Base-by-base conservation (phyloP, 2,113 vertebrate species). In the Vulpes lagopus region DNA sequence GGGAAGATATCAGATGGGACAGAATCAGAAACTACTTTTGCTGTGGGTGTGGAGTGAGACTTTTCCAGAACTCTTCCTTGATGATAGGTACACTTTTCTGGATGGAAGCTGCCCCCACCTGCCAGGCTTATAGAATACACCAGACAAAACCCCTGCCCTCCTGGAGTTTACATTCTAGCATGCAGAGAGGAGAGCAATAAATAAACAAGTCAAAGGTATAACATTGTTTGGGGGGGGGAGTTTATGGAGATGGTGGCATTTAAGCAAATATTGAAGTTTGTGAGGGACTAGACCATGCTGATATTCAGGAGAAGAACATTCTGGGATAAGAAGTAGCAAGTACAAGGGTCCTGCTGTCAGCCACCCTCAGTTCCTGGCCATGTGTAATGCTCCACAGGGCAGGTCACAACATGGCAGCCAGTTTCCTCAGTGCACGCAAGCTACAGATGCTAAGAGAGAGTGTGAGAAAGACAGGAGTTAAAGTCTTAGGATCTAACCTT, bases 21-120 rank as follows among this genome's bases (percentile, higher is more conserved):
- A 85, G 62, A 25, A n/a, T 27, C 85, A 60, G 55, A 91, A 73
- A 49, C 59, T 96, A 65, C 43, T 59, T 94, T 71, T 96, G 53
- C 67, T 82, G 19, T 89, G 53, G 51, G 17, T 35, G 0, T 57
- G 16, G 12, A 22, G 11, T 1, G 4, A 91, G 73, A 62, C 43
- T 78, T 35, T 92, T 79, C 53, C 27, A 79, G 79, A 59, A 97
- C 30, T 4, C 55, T 83, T 83, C 14, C 11, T 53, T 83, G 14
- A 67, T 9, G 9, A 83, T 25, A 82, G 38, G n/a, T 49, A 89
- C 69, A 87, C 17, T 25, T 74, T 86, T 55, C 43, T 71, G 35
- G 27, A 27, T 55, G 8, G n/a, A 85, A 74, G 49, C 81, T 91
- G 35, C 25, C n/a, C 57, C 17, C 17, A 57, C 51, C 22, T 83